Percentiles rank a stretch among this genome's conserved stretches.
Conservation (phyloP, 2,888 invertebrate species). For the Drosophila tripunctata region DNA sequence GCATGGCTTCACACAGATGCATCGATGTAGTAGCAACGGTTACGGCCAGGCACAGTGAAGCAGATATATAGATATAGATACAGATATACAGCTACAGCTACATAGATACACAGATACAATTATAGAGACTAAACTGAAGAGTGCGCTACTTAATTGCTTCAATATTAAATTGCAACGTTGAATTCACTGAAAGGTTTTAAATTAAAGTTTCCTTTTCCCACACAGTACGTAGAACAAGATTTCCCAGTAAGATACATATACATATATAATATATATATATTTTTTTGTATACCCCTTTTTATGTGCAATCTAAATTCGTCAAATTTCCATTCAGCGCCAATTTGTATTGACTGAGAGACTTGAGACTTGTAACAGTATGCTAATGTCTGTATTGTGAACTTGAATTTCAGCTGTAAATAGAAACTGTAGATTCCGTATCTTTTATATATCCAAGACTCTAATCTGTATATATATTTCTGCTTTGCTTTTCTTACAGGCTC, state of each 20-base stretch:
- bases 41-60: slow-evolving; percentile 27
- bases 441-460: neutral
- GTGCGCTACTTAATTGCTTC: slow-evolving; percentile 56
- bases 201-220: neutral
- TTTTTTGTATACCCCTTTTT: neutral
- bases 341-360: neutral
- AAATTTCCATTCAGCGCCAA: neutral
- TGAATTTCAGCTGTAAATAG: neutral
- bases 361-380: neutral
- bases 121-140: slow-evolving; percentile 34
- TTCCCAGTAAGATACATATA: neutral
- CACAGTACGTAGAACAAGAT: no score
- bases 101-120: slow-evolving; percentile 25
- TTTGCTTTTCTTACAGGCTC: slow-evolving; percentile 89
- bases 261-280: neutral
- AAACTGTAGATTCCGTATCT: neutral
- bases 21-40: slow-evolving; percentile 6
- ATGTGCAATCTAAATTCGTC: neutral
- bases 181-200: slow-evolving; percentile 33
- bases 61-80: slow-evolving; percentile 30
- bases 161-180: slow-evolving; percentile 46
- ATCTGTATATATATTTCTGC: neutral
- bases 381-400: neutral
- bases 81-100: slow-evolving; percentile 14
- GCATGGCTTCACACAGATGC: slow-evolving; percentile 71